phyloP scores from a whole-genome alignment of 2,797 vertebrate species.

The Acanthurus tractus region DNA sequence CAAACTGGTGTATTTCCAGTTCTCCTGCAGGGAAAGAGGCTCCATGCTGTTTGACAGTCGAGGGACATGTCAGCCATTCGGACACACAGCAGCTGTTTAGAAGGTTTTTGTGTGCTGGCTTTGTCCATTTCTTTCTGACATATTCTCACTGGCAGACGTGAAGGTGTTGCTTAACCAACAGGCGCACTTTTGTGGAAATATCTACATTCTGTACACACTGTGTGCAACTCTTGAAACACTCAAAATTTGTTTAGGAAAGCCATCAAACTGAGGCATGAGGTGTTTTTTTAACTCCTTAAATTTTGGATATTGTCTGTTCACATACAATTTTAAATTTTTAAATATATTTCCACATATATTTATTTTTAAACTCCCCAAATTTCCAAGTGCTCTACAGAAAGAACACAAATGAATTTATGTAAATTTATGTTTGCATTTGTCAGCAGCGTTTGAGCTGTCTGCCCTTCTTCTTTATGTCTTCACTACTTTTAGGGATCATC shows the following conservation, averaged over 20 bases:
- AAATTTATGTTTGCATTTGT: not conserved
- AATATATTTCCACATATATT: too few relatives aligned
- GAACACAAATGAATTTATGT: not conserved
- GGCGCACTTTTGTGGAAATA: slow-evolving; percentile 21
- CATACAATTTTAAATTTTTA: not conserved
- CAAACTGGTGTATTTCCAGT: slow-evolving; percentile 20
- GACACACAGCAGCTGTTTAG: slow-evolving; percentile 71
- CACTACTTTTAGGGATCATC: not conserved
- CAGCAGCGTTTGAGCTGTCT: not conserved
- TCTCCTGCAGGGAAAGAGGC: slow-evolving; percentile 29
- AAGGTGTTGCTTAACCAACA: slow-evolving; percentile 56
- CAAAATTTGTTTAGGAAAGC: slow-evolving; percentile 14
- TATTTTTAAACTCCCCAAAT: not conserved
- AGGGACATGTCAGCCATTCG: slow-evolving; percentile 55
- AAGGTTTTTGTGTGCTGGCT: slow-evolving; percentile 64
- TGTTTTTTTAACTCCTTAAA: not conserved
- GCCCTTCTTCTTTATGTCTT: not conserved
- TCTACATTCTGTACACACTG: slow-evolving; percentile 10
- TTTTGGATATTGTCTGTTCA: not conserved
- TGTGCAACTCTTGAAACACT: slow-evolving; percentile 3
- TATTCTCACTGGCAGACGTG: slow-evolving; percentile 44
- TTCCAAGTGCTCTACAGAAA: not conserved
- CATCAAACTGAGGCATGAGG: not conserved
- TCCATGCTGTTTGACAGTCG: slow-evolving; percentile 62
- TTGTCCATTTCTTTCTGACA: slow-evolving; percentile 38